Evolutionary conservation across 2,797 vertebrate genomes (phyloP), one percentile per base, ranked within the genome.

Genomic region (Sternarchorhynchus goeldii): DNA sequence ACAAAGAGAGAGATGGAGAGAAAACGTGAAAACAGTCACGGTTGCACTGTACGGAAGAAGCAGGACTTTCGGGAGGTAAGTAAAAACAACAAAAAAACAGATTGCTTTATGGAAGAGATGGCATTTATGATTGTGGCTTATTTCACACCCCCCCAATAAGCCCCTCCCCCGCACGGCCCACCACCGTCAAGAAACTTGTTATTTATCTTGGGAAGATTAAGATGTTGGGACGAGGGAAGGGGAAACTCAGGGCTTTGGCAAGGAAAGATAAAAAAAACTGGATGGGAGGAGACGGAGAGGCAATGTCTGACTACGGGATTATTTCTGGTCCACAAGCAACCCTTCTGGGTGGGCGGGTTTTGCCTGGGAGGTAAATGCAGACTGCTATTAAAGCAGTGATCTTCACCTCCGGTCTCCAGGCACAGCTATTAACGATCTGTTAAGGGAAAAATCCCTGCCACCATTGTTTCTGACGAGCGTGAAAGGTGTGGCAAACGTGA

Each of bases 91-190:
- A 6, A 36, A 32, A 10, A 76, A 76, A 68, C 67, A 81, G 70
- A 73, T 81, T 62, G 71, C 82, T 86, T 87, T 45, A 83, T 80
- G 84, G 75, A 73, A 77, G 78, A 80, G 71, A 82, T 78, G 84
- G 75, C 70, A 66, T 82, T 73, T 57, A 64, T 56, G 77, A 79
- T 31, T 12, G n/a, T 8, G n/a, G 34, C 69, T 74, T 60, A 60
- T 78, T 79, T 69, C n/a, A 29, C 25, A 63, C 53, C 32, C 41
- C 72, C 50, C 16, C 20, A 25, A 25, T 25, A 50, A 50, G 10
- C 3, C 8, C 8, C 45, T 14, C 12, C 45, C 45, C 8, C 45
- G 14, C 12, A 14, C 12, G 3, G 10, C 45, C 39, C 10, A 50
- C 45, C 45, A 50, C 45, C 45, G 45, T 50, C 45, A 50, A 14